Evolutionary conservation across 2,797 vertebrate genomes (phyloP), one percentile per base, ranked within the genome.

Genomic region (Salmo trutta): DNA sequence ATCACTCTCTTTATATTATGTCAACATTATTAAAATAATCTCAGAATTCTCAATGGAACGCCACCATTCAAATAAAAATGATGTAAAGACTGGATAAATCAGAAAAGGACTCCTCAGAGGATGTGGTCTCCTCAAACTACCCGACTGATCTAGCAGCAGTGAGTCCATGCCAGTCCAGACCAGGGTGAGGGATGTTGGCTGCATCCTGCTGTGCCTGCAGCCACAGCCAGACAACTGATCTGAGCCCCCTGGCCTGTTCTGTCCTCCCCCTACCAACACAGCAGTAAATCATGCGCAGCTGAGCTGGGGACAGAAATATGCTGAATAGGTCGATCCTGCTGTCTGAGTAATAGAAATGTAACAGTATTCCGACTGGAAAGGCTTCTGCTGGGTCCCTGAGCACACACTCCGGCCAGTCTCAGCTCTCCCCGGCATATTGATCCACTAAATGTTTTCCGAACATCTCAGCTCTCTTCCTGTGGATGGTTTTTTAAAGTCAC

Each of bases 301-400:
- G 90, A 92, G 91, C 88, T 79, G 84, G 86, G 93, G 91, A 93
- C 91, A 92, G 87, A 93, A 92, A 94, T 93, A 94, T 93, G 94
- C 94, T 95, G 94, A 94, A 93, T 92, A 91, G 91, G 87, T 92
- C 90, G 88, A 91, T 93, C 87, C 81, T 75, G 77, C 54, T 21
- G 75, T 90, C 90, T 94, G 92, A 94, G 92, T 94, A 94, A 95
- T 93, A 94, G 92, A 94, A 92, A 92, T 94, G 93, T 95, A 95
- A 95, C 92, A 87, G 91, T 94, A 94, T 93, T 95, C 93, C 83
- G 84, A 87, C 88, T 93, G 92, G 90, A 91, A 89, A 91, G 90
- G 84, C 90, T 92, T 84, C 66, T 91, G 88, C 67, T 16, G 2
- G 65, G 21, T 68, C 66, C 66, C 66, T 33, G 33, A 36, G 33